Percentiles rank a stretch among this genome's conserved stretches.
Evolutionary conservation across 2,888 invertebrate species (phyloP).

Genomic region (Drosophila melanosoma): DNA sequence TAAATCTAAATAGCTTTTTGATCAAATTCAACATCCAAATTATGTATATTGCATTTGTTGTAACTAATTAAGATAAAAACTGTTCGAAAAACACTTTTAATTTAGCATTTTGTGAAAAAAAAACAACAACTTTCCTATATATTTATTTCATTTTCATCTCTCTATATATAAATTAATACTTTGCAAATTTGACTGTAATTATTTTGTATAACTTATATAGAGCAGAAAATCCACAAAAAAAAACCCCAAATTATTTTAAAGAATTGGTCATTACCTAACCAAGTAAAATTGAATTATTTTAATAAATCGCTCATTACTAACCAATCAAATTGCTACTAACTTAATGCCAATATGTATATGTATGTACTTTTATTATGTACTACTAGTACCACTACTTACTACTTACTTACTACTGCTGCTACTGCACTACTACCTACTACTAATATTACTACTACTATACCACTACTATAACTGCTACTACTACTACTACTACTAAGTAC

Average conservation of each 20-base stretch:
- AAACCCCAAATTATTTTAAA: constrained; percentile 21
- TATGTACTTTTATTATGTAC: constrained; percentile 54
- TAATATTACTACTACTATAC: constrained; percentile 31
- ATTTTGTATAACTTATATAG: constrained; percentile 42
- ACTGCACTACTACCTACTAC: constrained; percentile 32
- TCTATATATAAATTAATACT: constrained; percentile 40
- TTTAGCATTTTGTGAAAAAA: constrained; percentile 68
- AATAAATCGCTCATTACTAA: constrained; percentile 47
- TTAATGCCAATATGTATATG: constrained; percentile 44
- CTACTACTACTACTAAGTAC: constrained; percentile 31
- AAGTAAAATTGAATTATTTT: constrained; percentile 37
- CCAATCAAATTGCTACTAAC: constrained; percentile 35
- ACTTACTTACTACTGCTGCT: constrained; percentile 35
- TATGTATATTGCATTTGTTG: constrained; percentile 59
- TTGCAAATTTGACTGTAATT: constrained; percentile 52
- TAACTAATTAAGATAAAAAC: constrained; percentile 49
- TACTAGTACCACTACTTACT: constrained; percentile 49
- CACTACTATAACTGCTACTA: constrained; percentile 22
- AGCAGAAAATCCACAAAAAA: constrained; percentile 37
- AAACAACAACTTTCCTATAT: constrained; percentile 30
- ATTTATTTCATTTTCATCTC: constrained; percentile 32
- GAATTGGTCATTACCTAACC: constrained; percentile 46
- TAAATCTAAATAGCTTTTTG: constrained; percentile 46
- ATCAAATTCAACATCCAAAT: constrained; percentile 32
- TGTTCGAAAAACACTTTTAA: constrained; percentile 41